Percentiles rank a stretch among this genome's conserved stretches.
phyloP scores from a whole-genome alignment of 2,113 vertebrate genomes.

The Rhineura floridana region DNA sequence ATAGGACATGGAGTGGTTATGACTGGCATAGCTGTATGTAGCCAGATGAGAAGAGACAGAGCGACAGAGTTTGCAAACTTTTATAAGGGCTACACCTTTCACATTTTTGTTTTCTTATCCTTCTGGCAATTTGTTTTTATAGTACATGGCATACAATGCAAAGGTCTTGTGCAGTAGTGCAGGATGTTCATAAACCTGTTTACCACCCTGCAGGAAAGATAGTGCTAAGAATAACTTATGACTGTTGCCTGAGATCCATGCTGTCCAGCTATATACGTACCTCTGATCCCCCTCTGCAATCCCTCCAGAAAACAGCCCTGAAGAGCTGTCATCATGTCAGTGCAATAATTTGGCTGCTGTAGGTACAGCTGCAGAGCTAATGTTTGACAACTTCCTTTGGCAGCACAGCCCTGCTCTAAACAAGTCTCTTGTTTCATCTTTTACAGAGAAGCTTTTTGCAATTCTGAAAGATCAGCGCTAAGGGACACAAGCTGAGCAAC shows the following conservation, averaged over 20 bases:
- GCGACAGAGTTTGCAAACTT: background rate
- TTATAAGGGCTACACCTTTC: background rate
- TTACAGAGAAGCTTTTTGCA: background rate
- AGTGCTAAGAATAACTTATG: background rate
- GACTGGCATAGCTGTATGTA: too few species aligned
- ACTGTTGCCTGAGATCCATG: background rate
- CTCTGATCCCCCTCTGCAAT: constrained; percentile 5
- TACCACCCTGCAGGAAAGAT: background rate
- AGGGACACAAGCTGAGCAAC: background rate
- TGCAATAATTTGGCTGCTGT: constrained; percentile 14
- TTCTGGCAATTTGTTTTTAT: background rate
- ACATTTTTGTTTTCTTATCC: background rate
- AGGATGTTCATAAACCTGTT: background rate
- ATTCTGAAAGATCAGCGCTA: rapidly evolving
- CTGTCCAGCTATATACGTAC: constrained; percentile 9
- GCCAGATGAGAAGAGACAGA: too few species aligned
- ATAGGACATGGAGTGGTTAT: rapidly evolving
- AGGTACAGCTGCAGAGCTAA: constrained; percentile 42
- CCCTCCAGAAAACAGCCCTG: constrained; percentile 11
- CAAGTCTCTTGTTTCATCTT: background rate
- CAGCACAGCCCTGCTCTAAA: background rate
- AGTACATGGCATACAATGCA: background rate
- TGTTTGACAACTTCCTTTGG: constrained; percentile 19
- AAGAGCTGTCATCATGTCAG: constrained; percentile 50
- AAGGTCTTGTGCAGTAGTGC: background rate